These are phyloP conservation scores for Microcebus lehilahytsara DNA, from an alignment of 2,113 vertebrate genomes.

Conservation along the genomic window DNA sequence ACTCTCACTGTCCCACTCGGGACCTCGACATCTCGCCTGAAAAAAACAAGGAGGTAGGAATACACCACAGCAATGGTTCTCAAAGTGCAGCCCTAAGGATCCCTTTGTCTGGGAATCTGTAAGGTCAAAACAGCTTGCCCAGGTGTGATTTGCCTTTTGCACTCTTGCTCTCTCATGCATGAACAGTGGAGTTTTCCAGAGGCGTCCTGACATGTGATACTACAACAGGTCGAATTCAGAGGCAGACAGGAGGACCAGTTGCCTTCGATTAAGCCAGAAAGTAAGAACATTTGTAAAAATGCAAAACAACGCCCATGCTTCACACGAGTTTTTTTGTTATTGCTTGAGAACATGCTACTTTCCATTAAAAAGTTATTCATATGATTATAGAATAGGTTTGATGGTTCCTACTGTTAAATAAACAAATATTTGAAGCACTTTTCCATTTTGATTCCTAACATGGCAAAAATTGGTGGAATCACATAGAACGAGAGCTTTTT, in stretches of 20 bases:
- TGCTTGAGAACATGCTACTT: not conserved
- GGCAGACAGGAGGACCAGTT: not conserved
- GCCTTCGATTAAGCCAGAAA: not conserved
- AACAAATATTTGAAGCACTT: not conserved
- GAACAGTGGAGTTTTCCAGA: not conserved
- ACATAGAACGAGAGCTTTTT: not conserved
- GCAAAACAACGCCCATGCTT: accelerated
- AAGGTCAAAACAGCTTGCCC: too few relatives aligned
- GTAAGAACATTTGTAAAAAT: not conserved
- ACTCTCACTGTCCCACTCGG: accelerated
- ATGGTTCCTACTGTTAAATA: not conserved
- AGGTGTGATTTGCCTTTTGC: too few relatives aligned
- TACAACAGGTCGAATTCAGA: accelerated
- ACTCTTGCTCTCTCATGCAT: not conserved
- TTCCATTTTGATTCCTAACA: not conserved
- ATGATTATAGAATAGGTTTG: not conserved
- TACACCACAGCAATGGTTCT: accelerated
- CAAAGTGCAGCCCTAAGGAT: not conserved
- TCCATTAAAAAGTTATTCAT: not conserved
- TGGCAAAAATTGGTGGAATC: not conserved
- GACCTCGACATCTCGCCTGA: not conserved
- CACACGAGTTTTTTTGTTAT: not conserved
- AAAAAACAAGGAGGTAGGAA: not conserved
- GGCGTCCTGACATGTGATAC: accelerated
- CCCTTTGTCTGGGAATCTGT: not conserved